phyloP scores from a whole-genome alignment of 2,113 vertebrate genomes.

The Rynchops niger region DNA sequence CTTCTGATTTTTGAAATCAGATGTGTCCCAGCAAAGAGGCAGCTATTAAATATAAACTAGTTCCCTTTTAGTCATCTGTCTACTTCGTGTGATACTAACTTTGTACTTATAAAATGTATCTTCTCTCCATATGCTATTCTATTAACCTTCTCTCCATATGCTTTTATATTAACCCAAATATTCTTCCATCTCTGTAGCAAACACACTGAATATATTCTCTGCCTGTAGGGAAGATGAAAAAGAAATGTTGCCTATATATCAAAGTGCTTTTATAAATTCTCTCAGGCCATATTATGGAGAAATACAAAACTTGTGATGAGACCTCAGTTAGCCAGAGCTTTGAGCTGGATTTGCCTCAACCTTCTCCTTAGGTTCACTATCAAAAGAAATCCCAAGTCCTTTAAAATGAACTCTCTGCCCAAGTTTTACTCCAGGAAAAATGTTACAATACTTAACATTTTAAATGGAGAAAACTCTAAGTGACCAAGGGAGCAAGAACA shows the following conservation, averaged over 20 bases:
- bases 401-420: background rate
- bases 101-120: background rate
- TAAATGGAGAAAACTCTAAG: background rate
- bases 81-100: background rate
- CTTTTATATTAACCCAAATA: slow-evolving; percentile 1
- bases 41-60: background rate
- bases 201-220: background rate
- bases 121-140: background rate
- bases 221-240: background rate
- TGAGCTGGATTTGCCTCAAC: background rate
- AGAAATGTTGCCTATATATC: background rate
- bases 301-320: background rate
- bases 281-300: background rate
- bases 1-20: background rate
- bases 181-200: background rate
- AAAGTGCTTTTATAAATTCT: background rate
- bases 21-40: background rate
- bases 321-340: background rate
- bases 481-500: background rate
- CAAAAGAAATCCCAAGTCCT: background rate
- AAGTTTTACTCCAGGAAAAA: background rate
- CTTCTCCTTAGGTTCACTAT: background rate
- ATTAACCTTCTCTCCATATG: background rate
- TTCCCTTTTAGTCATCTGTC: background rate
- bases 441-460: background rate